Conservation (phyloP, 2,888 invertebrate species). For the Tipula vernalis region DNA sequence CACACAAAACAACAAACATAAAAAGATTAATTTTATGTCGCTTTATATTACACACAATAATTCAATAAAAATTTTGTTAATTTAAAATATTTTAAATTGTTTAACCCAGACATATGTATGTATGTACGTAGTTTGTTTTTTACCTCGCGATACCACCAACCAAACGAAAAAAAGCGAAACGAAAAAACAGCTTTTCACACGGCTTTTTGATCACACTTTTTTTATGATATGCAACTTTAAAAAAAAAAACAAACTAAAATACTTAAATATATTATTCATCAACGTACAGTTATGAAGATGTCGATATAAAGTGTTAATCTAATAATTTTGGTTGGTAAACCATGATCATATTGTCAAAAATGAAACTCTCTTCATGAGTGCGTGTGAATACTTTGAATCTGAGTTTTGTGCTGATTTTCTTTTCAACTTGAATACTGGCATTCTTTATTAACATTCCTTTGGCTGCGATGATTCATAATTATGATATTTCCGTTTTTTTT, state of each 20-base stretch:
- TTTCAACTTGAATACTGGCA: background rate
- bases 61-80: constrained; percentile 4
- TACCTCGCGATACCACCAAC: background rate
- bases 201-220: background rate
- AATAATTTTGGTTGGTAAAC: background rate
- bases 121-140: background rate
- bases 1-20: background rate
- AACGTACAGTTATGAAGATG: background rate
- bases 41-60: background rate
- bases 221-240: background rate
- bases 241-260: background rate
- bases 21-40: constrained; percentile 4
- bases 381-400: background rate
- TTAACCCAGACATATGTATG: background rate
- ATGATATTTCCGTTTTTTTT: background rate
- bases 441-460: background rate
- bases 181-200: background rate
- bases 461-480: background rate
- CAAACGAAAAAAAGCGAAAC: background rate
- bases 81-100: constrained; percentile 4
- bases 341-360: background rate
- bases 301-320: background rate
- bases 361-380: background rate
- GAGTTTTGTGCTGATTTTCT: background rate
- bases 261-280: background rate